These are phyloP conservation scores for Morpho deidamia DNA, from an alignment of 2,888 invertebrate species.

Conservation along the genomic window DNA sequence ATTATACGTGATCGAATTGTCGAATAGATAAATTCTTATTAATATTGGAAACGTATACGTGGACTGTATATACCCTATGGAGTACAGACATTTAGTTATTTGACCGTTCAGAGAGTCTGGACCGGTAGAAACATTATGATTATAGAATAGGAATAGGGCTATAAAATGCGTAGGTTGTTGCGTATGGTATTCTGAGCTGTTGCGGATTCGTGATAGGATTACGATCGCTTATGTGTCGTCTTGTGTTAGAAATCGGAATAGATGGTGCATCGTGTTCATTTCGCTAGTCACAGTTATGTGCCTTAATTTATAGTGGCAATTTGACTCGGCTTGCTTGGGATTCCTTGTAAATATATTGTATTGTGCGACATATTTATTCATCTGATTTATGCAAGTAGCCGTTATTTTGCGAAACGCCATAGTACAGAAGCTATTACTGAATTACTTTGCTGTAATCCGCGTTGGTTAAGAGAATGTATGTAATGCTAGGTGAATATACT, in stretches of 20 bases:
- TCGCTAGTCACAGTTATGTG: conserved; percentile 5
- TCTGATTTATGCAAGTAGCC: too few species aligned
- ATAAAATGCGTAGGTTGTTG: conserved; percentile 15
- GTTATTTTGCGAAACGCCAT: too few species aligned
- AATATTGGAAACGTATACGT: conserved; percentile 31
- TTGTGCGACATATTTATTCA: too few species aligned
- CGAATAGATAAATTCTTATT: conserved; percentile 19
- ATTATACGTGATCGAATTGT: conserved; percentile 31
- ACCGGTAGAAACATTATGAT: conserved; percentile 28
- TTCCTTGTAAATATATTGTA: background rate
- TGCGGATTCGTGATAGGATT: conserved; percentile 10
- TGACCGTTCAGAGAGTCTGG: conserved; percentile 33
- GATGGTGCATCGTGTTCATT: background rate
- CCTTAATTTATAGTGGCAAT: conserved; percentile 8
- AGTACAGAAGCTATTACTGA: too few species aligned
- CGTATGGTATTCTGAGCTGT: conserved; percentile 3
- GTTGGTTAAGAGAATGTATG: too few species aligned
- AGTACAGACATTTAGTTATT: conserved; percentile 24
- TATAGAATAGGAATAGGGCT: conserved; percentile 24
- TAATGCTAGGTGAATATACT: too few species aligned
- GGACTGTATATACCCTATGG: conserved; percentile 34
- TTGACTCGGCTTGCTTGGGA: background rate
- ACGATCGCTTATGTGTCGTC: conserved; percentile 17
- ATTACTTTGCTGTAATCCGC: too few species aligned
- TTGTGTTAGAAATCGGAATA: conserved; percentile 11